Evolutionary conservation across 2,888 invertebrate genomes (phyloP), one percentile per base, ranked within the genome.

Genomic region (Salticus scenicus): DNA sequence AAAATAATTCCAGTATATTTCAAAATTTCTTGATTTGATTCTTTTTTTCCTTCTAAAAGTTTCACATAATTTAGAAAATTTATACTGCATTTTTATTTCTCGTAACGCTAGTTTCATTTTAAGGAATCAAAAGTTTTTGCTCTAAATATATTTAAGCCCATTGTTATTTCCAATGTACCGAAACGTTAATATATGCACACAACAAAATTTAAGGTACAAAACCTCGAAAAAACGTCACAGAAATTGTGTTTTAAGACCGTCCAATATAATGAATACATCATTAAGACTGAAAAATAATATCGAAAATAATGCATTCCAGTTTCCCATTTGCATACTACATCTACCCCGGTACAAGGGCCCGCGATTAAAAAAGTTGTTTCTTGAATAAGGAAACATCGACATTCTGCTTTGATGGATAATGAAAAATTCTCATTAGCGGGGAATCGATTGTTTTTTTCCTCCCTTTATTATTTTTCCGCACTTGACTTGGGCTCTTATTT

Each of bases 351-450:
- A 67, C 41, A 37, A 70, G 31, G 42, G 37, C 70, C 27, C 76
- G 82, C 76, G 82, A 82, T 82, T 82, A 75, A 63, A 70, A 78
- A 30, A 78, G 27, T 41, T 70, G 70, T 42, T 70, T 27, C 24
- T 42, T 7, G 17, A 66, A 31, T 30, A 66, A n/a, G 30, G 31
- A 31, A 66, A 24, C 41, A 41, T 70, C 70, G 70, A 41, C 70
- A 74, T 33, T 30, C 64, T 63, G 75, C 75, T 83, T 70, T 83
- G 83, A 83, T 83, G 77, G 77, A 83, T 83, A 83, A 83, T 83
- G 83, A 83, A 83, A 83, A 77, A 83, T 83, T 83, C 83, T 83
- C 83, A 83, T 83, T 83, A 83, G 72, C n/a, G 66, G 33, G 37
- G 51, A 77, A 83, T 83, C 83, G 77, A 83, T 83, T 76, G 80